Conservation (phyloP, 2,113 vertebrate species). For the Pampusana beccarii region DNA sequence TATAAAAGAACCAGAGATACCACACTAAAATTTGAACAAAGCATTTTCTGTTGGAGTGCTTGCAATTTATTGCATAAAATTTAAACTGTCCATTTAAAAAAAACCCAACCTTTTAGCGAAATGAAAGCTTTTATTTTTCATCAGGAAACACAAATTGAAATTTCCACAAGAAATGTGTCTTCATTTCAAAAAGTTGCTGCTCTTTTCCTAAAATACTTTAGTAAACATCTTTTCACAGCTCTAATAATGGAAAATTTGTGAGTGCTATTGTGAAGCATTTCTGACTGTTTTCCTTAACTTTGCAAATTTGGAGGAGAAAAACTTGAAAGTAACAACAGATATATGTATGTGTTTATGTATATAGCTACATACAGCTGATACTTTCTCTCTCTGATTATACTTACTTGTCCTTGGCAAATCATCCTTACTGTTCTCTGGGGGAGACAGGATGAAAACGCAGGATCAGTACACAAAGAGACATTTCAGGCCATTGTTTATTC, state of each 20-base stretch:
- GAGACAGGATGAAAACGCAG: background rate
- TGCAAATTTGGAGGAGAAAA: background rate
- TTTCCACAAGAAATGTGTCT: background rate
- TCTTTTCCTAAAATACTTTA: background rate
- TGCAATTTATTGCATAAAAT: background rate
- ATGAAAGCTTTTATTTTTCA: background rate
- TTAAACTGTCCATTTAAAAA: background rate
- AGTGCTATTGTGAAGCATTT: background rate
- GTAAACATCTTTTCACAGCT: background rate
- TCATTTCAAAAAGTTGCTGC: background rate
- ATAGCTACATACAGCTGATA: background rate
- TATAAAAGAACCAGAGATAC: background rate
- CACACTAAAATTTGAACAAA: background rate
- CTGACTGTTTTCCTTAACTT: background rate
- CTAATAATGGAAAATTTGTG: background rate
- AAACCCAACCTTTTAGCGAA: background rate
- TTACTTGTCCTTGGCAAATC: background rate
- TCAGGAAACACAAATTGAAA: background rate
- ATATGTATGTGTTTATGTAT: background rate
- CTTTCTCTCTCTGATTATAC: background rate
- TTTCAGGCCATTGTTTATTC: background rate
- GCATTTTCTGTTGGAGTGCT: background rate
- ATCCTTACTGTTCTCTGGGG: background rate
- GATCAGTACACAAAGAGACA: background rate
- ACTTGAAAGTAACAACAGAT: background rate